phyloP scores from a whole-genome alignment of 2,888 invertebrate species.

The Drosophila borborema region DNA sequence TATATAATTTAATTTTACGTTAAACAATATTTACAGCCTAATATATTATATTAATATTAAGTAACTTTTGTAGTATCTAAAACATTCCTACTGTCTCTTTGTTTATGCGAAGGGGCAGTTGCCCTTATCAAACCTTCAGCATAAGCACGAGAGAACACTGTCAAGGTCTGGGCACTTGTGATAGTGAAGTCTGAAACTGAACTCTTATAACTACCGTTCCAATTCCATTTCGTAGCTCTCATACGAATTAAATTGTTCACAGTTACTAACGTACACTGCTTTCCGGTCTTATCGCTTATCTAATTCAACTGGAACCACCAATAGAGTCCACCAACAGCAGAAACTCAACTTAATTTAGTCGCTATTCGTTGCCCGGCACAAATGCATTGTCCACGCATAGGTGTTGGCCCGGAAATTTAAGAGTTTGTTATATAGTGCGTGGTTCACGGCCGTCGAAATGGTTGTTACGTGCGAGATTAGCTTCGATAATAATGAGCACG shows the following conservation, averaged over 20 bases:
- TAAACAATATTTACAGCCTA: no score
- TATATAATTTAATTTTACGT: no score
- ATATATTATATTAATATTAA: no score
- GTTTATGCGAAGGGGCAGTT: neutral
- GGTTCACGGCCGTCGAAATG: constrained; percentile 63
- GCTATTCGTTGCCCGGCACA: constrained; percentile 41
- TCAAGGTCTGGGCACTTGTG: constrained; percentile 53
- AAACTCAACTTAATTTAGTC: constrained; percentile 55
- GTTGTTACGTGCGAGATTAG: constrained; percentile 83
- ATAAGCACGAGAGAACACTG: constrained; percentile 41
- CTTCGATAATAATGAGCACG: constrained; percentile 82
- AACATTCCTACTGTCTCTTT: neutral
- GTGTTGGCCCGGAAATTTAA: constrained; percentile 7
- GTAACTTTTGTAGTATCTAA: neutral
- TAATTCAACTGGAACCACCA: constrained; percentile 30
- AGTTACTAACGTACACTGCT: constrained; percentile 4
- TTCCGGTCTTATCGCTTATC: constrained; percentile 69
- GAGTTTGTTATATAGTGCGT: constrained; percentile 7
- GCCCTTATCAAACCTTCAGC: constrained; percentile 38
- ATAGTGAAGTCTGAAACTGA: constrained; percentile 24
- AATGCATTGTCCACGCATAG: constrained; percentile 27
- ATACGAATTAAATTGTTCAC: constrained; percentile 31
- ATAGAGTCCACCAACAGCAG: constrained; percentile 24
- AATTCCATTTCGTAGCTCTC: constrained; percentile 46
- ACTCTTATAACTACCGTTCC: constrained; percentile 58